Percentiles rank a stretch among this genome's conserved stretches.
Evolutionary conservation across 2,113 vertebrate species (phyloP).

Genomic region (Colossoma macropomum): DNA sequence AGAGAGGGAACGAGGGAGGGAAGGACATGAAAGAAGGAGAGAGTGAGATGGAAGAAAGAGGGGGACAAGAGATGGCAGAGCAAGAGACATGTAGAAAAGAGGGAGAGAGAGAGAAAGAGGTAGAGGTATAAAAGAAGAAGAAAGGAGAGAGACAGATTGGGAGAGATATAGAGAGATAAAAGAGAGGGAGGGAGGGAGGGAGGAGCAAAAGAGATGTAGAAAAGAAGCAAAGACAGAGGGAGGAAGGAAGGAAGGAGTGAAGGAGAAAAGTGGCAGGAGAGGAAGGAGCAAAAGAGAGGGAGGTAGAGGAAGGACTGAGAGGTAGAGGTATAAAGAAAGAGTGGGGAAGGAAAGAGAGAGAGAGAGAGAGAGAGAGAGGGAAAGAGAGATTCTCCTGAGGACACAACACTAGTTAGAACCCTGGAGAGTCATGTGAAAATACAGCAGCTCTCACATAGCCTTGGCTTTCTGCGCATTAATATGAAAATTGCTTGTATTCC

Average conservation of each 20-base stretch:
- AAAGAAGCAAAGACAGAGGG: neutral
- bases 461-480: conserved; percentile 37
- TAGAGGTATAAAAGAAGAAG: no score
- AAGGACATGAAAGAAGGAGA: no score
- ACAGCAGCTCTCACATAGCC: neutral
- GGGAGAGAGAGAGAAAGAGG: no score
- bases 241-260: neutral
- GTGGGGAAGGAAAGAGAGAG: neutral
- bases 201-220: neutral
- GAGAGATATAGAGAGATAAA: neutral
- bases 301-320: neutral
- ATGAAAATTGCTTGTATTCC: conserved; percentile 42
- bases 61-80: no score
- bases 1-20: no score
- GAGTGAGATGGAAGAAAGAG: no score
- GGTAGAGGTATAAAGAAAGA: neutral
- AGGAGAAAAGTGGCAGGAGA: no score
- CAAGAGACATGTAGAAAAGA: no score
- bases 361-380: neutral
- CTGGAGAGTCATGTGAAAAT: conserved; percentile 35
- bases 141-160: no score
- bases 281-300: neutral
- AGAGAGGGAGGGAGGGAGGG: neutral
- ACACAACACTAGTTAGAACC: conserved; percentile 24
- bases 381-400: conserved; percentile 3